A percentile compares a stretch with the other conserved stretches of the same genome.
These are phyloP conservation scores for Adelosebastes latens DNA, from an alignment of 2,797 vertebrate species.

Conservation along the genomic window DNA sequence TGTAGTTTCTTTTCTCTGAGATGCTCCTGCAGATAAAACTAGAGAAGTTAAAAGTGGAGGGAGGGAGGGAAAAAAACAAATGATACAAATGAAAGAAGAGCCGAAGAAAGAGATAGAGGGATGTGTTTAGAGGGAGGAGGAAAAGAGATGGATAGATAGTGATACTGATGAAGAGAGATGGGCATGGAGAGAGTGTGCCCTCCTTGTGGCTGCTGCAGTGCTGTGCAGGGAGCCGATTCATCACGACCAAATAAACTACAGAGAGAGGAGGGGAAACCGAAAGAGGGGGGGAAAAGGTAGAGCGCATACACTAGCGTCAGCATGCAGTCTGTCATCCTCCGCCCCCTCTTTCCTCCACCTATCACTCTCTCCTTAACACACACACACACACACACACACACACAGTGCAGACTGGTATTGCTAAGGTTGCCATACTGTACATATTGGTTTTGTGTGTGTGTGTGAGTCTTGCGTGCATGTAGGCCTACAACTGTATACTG, in stretches of 20 bases:
- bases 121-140: slow-evolving; percentile 11
- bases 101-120: slow-evolving; percentile 3
- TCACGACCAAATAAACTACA: slow-evolving; percentile 79
- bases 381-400: slow-evolving; percentile 40
- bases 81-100: slow-evolving; percentile 6
- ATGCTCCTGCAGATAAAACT: slow-evolving; percentile 13
- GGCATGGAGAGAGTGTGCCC: slow-evolving; percentile 60
- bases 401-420: slow-evolving; percentile 21
- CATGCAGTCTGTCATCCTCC: slow-evolving; percentile 73
- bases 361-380: slow-evolving; percentile 53
- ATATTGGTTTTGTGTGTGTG: slow-evolving; percentile 17
- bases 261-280: slow-evolving; percentile 48
- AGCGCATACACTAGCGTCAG: slow-evolving; percentile 66
- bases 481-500: not conserved
- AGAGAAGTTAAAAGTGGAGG: not conserved
- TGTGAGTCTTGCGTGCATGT: not conserved
- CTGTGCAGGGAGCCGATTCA: slow-evolving; percentile 76
- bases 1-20: not conserved
- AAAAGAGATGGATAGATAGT: slow-evolving; percentile 17
- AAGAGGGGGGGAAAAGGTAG: slow-evolving; percentile 17
- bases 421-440: slow-evolving; percentile 1
- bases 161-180: slow-evolving; percentile 40
- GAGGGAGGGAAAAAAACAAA: not conserved
- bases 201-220: slow-evolving; percentile 76
- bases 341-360: slow-evolving; percentile 55